Conservation (phyloP, 92 coral and sea anemone genomes). For the Palythoa heliodiscus region DNA sequence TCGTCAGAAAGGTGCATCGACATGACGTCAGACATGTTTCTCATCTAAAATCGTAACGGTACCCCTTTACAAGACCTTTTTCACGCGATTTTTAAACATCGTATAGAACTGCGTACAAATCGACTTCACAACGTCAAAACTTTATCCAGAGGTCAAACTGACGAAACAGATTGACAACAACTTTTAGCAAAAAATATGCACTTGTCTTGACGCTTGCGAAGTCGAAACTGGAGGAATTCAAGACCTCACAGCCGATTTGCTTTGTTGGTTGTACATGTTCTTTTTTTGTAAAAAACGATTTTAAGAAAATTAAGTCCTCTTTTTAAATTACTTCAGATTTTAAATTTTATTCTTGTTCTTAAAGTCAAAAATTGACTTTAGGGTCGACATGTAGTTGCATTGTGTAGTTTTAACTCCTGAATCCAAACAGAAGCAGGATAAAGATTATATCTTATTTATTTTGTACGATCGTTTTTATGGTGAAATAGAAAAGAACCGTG, state of each 20-base stretch:
- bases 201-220: not conserved
- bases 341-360: too few relatives aligned
- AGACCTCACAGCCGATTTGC: not conserved
- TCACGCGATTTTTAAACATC: not conserved
- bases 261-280: not conserved
- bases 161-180: not conserved
- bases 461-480: slow-evolving; percentile 31
- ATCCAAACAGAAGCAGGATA: not conserved
- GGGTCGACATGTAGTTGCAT: not conserved
- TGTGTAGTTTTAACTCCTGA: not conserved
- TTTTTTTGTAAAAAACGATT: not conserved
- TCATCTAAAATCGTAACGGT: slow-evolving; percentile 12
- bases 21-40: slow-evolving; percentile 14
- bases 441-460: not conserved
- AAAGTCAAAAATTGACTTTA: not conserved
- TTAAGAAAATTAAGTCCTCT: not conserved
- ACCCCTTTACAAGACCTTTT: not conserved
- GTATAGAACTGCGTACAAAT: not conserved
- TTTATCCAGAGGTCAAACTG: not conserved
- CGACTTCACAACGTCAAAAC: slow-evolving; percentile 1
- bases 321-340: not conserved
- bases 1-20: slow-evolving; percentile 33
- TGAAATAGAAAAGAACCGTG: not conserved
- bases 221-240: not conserved
- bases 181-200: not conserved